Conservation (phyloP, 1,140 invertebrate genomes). For the Lanistes nyassanus region DNA sequence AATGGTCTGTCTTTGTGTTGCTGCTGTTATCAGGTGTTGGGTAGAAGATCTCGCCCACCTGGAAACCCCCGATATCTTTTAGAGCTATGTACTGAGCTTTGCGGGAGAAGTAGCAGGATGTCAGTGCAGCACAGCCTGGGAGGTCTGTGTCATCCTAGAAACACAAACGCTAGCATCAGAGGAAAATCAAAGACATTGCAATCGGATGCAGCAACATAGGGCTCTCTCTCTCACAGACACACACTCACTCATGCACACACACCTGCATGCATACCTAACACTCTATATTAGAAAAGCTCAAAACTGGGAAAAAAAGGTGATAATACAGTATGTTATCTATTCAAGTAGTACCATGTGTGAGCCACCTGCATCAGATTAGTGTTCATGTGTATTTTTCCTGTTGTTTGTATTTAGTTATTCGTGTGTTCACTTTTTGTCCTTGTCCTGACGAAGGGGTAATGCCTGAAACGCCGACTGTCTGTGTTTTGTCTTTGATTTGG, state of each 20-base stretch:
- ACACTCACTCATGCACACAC: neutral
- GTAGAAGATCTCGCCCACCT: conserved; percentile 42
- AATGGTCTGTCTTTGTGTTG: conserved; percentile 10
- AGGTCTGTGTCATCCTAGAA: conserved; percentile 7
- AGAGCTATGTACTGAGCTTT: conserved; percentile 39
- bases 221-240: neutral
- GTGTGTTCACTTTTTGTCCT: too few relatives aligned
- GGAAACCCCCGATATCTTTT: conserved; percentile 34
- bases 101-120: conserved; percentile 38
- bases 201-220: neutral
- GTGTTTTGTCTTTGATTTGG: too few relatives aligned
- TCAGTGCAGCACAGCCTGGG: conserved; percentile 40
- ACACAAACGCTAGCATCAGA: neutral
- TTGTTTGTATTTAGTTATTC: too few relatives aligned
- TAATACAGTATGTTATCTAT: too few relatives aligned
- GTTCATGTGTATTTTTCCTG: too few relatives aligned
- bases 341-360: too few relatives aligned
- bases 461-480: too few relatives aligned
- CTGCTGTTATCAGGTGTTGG: conserved; percentile 10
- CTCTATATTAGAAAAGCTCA: too few relatives aligned
- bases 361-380: too few relatives aligned
- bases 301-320: too few relatives aligned
- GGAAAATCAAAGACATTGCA: neutral
- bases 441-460: too few relatives aligned
- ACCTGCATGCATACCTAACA: too few relatives aligned